phyloP scores from a whole-genome alignment of 2,888 invertebrate genomes.

The Lysandra bellargus region DNA sequence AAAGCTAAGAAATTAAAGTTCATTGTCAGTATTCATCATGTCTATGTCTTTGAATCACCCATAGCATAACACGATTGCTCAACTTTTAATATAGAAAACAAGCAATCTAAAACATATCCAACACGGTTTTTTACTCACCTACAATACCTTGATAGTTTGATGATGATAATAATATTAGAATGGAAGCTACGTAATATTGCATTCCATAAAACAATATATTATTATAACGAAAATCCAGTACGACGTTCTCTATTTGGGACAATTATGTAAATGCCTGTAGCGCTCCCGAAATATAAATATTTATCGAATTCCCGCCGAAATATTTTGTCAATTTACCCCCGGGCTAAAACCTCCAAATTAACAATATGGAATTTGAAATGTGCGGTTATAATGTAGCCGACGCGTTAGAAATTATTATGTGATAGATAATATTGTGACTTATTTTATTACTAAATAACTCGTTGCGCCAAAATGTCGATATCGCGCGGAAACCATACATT shows the following conservation, averaged over 20 bases:
- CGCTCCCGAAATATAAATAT: constrained; percentile 10
- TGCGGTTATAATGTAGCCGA: neutral
- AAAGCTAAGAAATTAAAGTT: too few relatives aligned
- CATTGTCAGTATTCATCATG: too few relatives aligned
- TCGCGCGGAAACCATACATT: too few relatives aligned
- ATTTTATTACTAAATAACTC: neutral
- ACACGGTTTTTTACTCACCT: too few relatives aligned
- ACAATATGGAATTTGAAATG: neutral
- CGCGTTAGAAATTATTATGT: neutral
- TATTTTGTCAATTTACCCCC: constrained; percentile 18
- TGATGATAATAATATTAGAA: neutral
- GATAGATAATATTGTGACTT: neutral
- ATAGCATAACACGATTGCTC: too few relatives aligned
- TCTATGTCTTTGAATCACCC: too few relatives aligned
- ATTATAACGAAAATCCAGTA: constrained; percentile 5
- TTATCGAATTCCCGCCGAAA: constrained; percentile 9
- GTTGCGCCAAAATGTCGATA: too few relatives aligned
- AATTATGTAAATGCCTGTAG: constrained; percentile 12
- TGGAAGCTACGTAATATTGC: neutral
- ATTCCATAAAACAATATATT: constrained; percentile 1
- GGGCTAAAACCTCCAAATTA: constrained; percentile 8
- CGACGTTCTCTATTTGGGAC: neutral
- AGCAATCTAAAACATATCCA: too few relatives aligned
- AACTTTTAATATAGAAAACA: too few relatives aligned
- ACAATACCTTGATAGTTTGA: too few relatives aligned